These are phyloP conservation scores for Bradypodion pumilum DNA, from an alignment of 2,797 vertebrate species.

Conservation along the genomic window DNA sequence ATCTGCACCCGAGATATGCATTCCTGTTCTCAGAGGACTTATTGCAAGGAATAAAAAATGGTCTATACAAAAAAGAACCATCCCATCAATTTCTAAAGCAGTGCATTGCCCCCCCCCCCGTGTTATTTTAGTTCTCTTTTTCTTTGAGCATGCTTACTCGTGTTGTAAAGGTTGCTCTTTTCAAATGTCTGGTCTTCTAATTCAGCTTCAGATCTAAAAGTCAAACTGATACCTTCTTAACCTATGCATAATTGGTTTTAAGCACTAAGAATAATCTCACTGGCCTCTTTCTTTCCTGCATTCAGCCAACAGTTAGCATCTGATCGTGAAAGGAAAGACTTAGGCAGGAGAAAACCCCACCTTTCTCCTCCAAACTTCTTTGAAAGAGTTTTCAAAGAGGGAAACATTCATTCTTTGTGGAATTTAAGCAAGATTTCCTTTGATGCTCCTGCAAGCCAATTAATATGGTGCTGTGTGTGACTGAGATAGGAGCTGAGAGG, in stretches of 20 bases:
- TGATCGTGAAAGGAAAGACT: slow-evolving; percentile 1
- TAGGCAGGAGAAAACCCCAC: background rate
- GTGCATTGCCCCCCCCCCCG: background rate
- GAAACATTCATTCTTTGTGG: background rate
- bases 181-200: background rate
- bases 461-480: background rate
- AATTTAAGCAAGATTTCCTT: background rate
- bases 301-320: background rate
- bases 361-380: background rate
- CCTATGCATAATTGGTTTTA: slow-evolving; percentile 5
- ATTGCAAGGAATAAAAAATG: background rate
- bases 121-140: background rate
- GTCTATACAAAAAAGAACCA: background rate
- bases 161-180: slow-evolving; percentile 9
- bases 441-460: background rate
- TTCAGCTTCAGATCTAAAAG: slow-evolving; percentile 6
- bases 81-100: background rate
- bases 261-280: slow-evolving; percentile 3
- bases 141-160: background rate
- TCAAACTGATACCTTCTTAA: slow-evolving; percentile 6
- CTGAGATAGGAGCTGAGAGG: background rate
- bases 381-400: background rate
- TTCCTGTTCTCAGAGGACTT: background rate
- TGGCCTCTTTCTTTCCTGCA: background rate
- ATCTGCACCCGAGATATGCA: background rate